Evolutionary conservation across 1,140 invertebrate genomes (phyloP).

Genomic region (Triops longicaudatus): DNA sequence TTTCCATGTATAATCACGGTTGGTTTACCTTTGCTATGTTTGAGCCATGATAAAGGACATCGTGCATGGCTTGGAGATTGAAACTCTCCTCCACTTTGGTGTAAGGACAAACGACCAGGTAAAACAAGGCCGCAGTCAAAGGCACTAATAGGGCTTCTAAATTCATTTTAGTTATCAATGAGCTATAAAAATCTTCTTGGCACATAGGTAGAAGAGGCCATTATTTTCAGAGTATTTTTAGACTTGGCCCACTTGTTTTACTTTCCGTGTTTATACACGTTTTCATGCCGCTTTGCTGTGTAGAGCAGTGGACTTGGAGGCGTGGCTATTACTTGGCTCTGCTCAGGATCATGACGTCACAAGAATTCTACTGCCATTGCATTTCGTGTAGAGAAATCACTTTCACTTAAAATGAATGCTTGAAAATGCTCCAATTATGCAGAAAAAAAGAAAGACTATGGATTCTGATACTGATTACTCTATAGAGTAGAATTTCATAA

Average conservation of each 20-base stretch:
- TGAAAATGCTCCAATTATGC: no score
- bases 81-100: slow-evolving; percentile 99
- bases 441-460: no score
- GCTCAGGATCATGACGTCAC: background rate
- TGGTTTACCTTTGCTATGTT: slow-evolving; percentile 70
- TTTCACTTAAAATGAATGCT: no score
- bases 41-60: slow-evolving; percentile 78
- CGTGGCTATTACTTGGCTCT: background rate
- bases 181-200: slow-evolving; percentile 12
- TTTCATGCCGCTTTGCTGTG: background rate
- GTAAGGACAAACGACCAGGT: slow-evolving; percentile 82
- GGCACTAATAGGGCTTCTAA: background rate
- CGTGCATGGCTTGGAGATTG: slow-evolving; percentile 95
- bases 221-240: slow-evolving; percentile 8
- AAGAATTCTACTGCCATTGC: no score
- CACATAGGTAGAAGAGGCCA: background rate
- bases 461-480: no score
- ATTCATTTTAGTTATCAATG: slow-evolving; percentile 1
- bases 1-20: background rate
- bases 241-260: background rate
- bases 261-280: background rate
- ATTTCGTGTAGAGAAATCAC: no score
- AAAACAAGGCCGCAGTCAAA: slow-evolving; percentile 41
- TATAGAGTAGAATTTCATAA: no score
- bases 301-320: background rate